A percentile compares a stretch with the other conserved stretches of the same genome.
Evolutionary conservation across 2,113 vertebrate genomes (phyloP).

Genomic region (Nanorana parkeri): DNA sequence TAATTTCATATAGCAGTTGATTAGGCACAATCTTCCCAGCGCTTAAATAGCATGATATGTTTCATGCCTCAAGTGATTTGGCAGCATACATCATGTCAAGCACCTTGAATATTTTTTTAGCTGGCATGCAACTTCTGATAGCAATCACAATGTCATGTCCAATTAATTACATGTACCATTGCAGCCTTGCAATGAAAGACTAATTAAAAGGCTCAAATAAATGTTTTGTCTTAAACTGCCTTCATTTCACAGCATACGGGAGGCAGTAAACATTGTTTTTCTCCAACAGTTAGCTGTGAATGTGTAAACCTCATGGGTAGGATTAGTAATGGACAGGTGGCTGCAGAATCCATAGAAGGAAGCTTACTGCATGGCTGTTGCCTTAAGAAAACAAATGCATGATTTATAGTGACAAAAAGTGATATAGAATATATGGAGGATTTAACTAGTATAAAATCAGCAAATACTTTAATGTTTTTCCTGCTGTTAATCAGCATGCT

Average conservation of each 20-base stretch:
- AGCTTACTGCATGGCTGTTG: constrained; percentile 32
- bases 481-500: constrained; percentile 38
- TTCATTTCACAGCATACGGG: constrained; percentile 24
- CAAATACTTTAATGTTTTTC: constrained; percentile 43
- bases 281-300: constrained; percentile 3
- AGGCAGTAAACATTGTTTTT: constrained; percentile 39
- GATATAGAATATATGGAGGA: constrained; percentile 18
- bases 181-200: constrained; percentile 23
- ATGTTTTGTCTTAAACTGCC: constrained; percentile 35
- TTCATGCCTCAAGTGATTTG: not conserved
- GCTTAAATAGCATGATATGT: constrained; percentile 1
- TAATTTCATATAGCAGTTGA: too few relatives aligned
- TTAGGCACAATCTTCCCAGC: not conserved
- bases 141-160: constrained; percentile 23
- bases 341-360: constrained; percentile 27
- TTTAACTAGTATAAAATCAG: constrained; percentile 41
- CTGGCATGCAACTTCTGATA: constrained; percentile 3
- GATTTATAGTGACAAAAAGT: constrained; percentile 47
- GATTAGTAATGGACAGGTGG: constrained; percentile 53
- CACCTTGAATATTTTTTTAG: not conserved
- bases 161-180: constrained; percentile 25
- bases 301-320: constrained; percentile 40
- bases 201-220: constrained; percentile 31
- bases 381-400: constrained; percentile 50
- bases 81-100: not conserved